Percentiles rank a stretch among this genome's conserved stretches.
Evolutionary conservation across 2,113 vertebrate species (phyloP).

Genomic region (Mus spicilegus): DNA sequence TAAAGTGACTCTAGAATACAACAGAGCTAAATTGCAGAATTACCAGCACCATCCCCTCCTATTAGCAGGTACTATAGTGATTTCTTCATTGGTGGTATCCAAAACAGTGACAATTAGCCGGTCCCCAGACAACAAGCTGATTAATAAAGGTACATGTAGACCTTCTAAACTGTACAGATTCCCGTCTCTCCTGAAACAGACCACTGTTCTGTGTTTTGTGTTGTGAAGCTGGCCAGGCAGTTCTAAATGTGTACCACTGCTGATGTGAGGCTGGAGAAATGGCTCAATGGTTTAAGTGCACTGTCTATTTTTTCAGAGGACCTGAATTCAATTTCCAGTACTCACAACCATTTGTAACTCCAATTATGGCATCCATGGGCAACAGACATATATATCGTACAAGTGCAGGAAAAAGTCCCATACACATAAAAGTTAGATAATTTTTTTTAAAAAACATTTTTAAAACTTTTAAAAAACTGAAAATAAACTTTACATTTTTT

Average conservation of each 20-base stretch:
- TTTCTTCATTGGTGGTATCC: neutral
- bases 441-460: neutral
- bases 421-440: neutral
- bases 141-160: neutral
- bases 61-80: neutral
- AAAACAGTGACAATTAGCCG: neutral
- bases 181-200: neutral
- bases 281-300: neutral
- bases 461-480: neutral
- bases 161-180: neutral
- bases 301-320: neutral
- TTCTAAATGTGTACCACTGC: neutral
- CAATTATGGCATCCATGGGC: neutral
- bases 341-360: neutral
- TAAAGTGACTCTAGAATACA: constrained; percentile 1
- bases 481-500: neutral
- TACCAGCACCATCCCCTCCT: neutral
- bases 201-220: neutral
- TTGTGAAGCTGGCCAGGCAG: neutral
- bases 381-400: neutral
- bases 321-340: neutral
- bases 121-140: neutral
- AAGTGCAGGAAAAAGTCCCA: neutral
- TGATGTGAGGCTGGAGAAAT: neutral
- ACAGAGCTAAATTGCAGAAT: constrained; percentile 27